Percentiles rank a stretch among this genome's conserved stretches.
Evolutionary conservation across 2,113 vertebrate species (phyloP).

Genomic region (Nymphicus hollandicus): DNA sequence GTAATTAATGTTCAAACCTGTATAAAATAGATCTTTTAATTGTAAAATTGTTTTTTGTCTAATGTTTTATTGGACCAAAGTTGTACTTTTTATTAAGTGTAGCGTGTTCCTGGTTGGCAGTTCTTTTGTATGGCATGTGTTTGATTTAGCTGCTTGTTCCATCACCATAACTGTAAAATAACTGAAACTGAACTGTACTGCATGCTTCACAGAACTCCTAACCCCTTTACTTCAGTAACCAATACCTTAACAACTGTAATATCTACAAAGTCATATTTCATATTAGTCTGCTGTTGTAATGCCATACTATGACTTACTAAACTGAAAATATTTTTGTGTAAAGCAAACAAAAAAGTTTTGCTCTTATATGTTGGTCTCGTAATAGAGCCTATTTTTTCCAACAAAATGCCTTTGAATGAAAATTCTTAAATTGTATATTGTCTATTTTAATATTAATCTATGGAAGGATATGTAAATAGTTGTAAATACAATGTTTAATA

Average conservation of each 20-base stretch:
- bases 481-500: conserved; percentile 99
- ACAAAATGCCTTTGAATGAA: conserved; percentile 96
- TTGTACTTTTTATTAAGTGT: conserved; percentile 83
- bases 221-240: conserved; percentile 73
- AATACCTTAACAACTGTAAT: conserved; percentile 75
- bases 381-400: conserved; percentile 89
- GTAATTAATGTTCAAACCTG: conserved; percentile 96
- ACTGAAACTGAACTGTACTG: conserved; percentile 83
- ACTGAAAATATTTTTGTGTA: conserved; percentile 80
- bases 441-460: conserved; percentile 99
- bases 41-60: conserved; percentile 91
- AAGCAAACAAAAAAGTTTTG: conserved; percentile 76
- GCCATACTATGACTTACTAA: conserved; percentile 68
- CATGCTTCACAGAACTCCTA: conserved; percentile 82
- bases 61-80: conserved; percentile 98
- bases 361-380: conserved; percentile 84
- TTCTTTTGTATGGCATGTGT: conserved; percentile 83
- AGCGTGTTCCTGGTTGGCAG: conserved; percentile 78
- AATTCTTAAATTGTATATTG: conserved; percentile 95
- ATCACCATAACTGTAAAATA: conserved; percentile 81
- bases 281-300: conserved; percentile 73
- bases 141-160: conserved; percentile 78
- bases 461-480: conserved; percentile 94
- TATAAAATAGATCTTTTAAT: conserved; percentile 95
- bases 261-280: conserved; percentile 76